These are phyloP conservation scores for Papilio polytes DNA, from an alignment of 1,140 invertebrate species.

Conservation along the genomic window DNA sequence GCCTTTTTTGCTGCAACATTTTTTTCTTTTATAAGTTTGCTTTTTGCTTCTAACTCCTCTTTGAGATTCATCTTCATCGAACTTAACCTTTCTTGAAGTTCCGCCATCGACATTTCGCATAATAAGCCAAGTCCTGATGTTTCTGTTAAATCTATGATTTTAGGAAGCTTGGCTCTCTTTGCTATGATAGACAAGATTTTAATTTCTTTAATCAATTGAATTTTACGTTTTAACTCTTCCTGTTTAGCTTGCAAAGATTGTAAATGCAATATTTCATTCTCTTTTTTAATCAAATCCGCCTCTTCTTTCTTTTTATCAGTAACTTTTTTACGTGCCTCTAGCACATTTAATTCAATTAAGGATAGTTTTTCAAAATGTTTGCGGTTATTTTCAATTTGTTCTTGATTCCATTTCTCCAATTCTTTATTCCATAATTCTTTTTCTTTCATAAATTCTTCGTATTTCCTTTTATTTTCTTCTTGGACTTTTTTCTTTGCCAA, in stretches of 20 bases:
- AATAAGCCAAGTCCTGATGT: conserved; percentile 82
- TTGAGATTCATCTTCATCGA: conserved; percentile 79
- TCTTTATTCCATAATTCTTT: conserved; percentile 74
- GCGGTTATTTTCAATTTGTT: conserved; percentile 78
- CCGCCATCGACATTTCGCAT: conserved; percentile 85
- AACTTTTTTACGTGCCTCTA: conserved; percentile 77
- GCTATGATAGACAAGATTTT: conserved; percentile 80
- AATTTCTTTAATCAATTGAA: conserved; percentile 84
- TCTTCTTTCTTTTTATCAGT: conserved; percentile 73
- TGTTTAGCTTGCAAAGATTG: conserved; percentile 75
- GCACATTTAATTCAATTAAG: conserved; percentile 73
- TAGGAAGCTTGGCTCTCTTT: conserved; percentile 69
- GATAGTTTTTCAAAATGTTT: conserved; percentile 78
- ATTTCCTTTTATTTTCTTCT: conserved; percentile 81
- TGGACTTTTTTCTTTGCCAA: conserved; percentile 81
- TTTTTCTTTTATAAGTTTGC: conserved; percentile 61
- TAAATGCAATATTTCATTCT: conserved; percentile 72
- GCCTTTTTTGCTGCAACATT: conserved; percentile 61
- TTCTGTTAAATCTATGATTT: conserved; percentile 84
- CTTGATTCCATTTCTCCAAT: conserved; percentile 79
- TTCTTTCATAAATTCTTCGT: conserved; percentile 80
- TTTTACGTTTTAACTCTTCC: conserved; percentile 79
- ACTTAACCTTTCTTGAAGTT: conserved; percentile 82
- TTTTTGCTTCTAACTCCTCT: conserved; percentile 81
- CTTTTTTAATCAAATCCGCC: conserved; percentile 75